Conservation (phyloP, 37 sponge, comb jelly and placozoan species). For the Ephydatia muelleri region DNA sequence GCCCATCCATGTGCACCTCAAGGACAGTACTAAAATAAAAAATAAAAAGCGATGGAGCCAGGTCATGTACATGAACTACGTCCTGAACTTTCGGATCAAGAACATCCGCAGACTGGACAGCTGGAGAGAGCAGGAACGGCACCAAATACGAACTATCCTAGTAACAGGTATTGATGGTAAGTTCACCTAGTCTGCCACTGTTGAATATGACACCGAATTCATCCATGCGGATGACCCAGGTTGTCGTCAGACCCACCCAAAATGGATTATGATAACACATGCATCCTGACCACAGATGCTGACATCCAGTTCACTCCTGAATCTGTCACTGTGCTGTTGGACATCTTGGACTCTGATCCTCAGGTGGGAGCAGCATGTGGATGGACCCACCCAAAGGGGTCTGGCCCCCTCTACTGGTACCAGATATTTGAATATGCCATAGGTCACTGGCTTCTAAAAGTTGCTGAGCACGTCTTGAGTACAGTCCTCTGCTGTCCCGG, state of each 20-base stretch:
- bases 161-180: no score
- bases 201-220: no score
- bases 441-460: slow-evolving; percentile 87
- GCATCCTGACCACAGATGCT: slow-evolving; percentile 93
- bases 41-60: slow-evolving; percentile 93
- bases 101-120: no score
- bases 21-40: slow-evolving; percentile 72
- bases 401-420: slow-evolving; percentile 87
- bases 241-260: no score
- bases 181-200: no score
- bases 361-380: slow-evolving; percentile 85
- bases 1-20: slow-evolving; percentile 76
- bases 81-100: slow-evolving; percentile 62
- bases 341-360: slow-evolving; percentile 65
- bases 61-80: slow-evolving; percentile 96
- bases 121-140: no score
- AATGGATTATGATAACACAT: slow-evolving; percentile 59
- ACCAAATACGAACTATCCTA: no score
- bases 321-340: slow-evolving; percentile 72
- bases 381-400: slow-evolving; percentile 84
- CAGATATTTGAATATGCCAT: slow-evolving; percentile 89
- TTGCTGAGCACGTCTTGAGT: slow-evolving; percentile 83
- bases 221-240: no score
- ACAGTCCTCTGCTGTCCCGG: slow-evolving; percentile 93
- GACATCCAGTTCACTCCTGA: slow-evolving; percentile 86